Evolutionary conservation across 2,113 vertebrate genomes (phyloP), one percentile per base, ranked within the genome.

Genomic region (Orientallactaga bullata): DNA sequence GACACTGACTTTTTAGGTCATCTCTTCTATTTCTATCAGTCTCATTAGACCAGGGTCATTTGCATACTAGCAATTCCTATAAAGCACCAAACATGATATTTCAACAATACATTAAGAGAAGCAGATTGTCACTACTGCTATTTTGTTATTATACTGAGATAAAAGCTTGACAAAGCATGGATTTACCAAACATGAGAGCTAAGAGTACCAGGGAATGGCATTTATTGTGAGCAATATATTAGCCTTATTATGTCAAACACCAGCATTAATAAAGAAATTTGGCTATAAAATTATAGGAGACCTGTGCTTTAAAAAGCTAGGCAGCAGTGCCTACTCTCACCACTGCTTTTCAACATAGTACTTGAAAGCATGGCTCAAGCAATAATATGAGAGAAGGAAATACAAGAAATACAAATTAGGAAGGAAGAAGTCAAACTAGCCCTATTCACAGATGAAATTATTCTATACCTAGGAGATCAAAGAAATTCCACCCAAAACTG

Each of bases 1-100:
- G 12, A 35, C 55, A 55, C 24, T 83, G 78, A 55, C 61, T 88
- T 80, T 82, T 69, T 88, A 89, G 60, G 92, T 81, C 93, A 91
- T 69, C 23, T 28, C 58, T 78, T 51, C 60, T 42, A 3, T 13
- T 89, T 88, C 28, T 20, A 24, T 63, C 61, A 32, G 4, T 42
- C 47, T 71, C 82, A n/a, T 68, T 32, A 79, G 47, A 28, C 13
- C 51, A 47, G 26, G 66, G 42, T 60, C 66, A 86, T 47, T 28
- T 18, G 72, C 35, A 9, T 15, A 66, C 0, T 0, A 35, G 12
- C 16, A 74, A 39, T 63, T 42, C 81, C 77, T 60, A 0, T 1
- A 78, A 32, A 87, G 24, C 39, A 89, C 39, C 60, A 73, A 71
- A 63, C 2, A 1, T 6, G 23, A 42, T 4, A 11, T 4, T 18